Evolutionary conservation across 2,113 vertebrate species (phyloP), one percentile per base, ranked within the genome.

Genomic region (Neopipo cinnamomea): DNA sequence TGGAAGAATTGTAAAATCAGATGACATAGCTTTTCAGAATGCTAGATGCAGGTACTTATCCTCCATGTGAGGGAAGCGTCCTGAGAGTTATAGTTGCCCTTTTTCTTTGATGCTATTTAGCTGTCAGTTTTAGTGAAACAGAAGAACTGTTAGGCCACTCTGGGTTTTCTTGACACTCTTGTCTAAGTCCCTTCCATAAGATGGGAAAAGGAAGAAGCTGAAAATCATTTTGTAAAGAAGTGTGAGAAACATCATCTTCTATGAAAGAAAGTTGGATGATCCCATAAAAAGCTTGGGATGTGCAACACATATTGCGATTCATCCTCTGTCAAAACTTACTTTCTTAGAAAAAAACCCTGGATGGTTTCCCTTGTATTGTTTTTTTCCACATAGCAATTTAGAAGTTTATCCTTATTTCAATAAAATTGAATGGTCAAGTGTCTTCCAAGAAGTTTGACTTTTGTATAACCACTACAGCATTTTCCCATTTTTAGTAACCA

Each of bases 401-500:
- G 22, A 11, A 28, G 6, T 73, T 76, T 84, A 18, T 22, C 5
- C 7, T 33, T 55, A 4, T 84, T 83, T 73, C 21, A 16, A 28
- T 81, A 53, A 92, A 91, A 62, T 12, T 3, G 4, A 65, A 49
- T 58, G 30, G 33, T 49, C 11, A 73, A 18, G 11, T 23, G 9
- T 49, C 58, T 71, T 91, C n/a, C 22, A 55, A 77, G 56, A 62
- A 78, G 42, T 39, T 44, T 47, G 9, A 22, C 27, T 79, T 55
- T 33, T 65, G 2, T 14, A 15, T 42, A 74, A 12, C 5, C 1
- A 0, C 24, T 35, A 3, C 31, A 49, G 7, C 11, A 9, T 68
- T 95, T 84, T 55, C 14, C 8, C 3, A 0, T 3, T 42, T 87
- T 65, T 47, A 52, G n/a, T 55, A 74, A 33, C 12, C 1, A 1